Percentiles rank a stretch among this genome's conserved stretches.
Evolutionary conservation across 1,140 invertebrate species (phyloP).

Genomic region (Diachasma alloeum): DNA sequence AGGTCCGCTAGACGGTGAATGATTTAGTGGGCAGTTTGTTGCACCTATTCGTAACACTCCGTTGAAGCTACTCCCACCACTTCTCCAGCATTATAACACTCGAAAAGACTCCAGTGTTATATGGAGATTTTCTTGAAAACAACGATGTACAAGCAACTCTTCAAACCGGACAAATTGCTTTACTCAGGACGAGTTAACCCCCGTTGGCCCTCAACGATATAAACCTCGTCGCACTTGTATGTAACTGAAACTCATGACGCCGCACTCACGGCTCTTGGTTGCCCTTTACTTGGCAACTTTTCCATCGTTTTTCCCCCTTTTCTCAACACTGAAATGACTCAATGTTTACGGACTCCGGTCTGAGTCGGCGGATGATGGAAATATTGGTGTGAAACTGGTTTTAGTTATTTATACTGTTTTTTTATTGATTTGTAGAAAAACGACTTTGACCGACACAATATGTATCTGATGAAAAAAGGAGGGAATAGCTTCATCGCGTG

Average conservation of each 20-base stretch:
- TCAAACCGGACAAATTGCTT: constrained; percentile 29
- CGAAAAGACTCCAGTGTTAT: constrained; percentile 21
- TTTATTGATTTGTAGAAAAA: constrained; percentile 9
- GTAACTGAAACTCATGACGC: background rate
- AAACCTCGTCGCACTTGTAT: background rate
- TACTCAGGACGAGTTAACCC: constrained; percentile 23
- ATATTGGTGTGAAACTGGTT: background rate
- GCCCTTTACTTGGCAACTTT: constrained; percentile 8
- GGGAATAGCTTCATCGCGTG: constrained; percentile 38
- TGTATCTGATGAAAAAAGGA: constrained; percentile 26
- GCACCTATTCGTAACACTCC: constrained; percentile 47
- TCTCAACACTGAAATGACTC: background rate
- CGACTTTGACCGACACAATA: constrained; percentile 31
- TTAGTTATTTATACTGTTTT: background rate
- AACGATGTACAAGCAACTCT: background rate
- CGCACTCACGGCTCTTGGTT: background rate
- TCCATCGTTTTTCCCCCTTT: background rate
- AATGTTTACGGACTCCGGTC: background rate
- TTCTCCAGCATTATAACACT: constrained; percentile 38
- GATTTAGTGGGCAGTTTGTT: constrained; percentile 58
- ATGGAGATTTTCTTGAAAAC: constrained; percentile 30
- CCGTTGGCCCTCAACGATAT: constrained; percentile 2
- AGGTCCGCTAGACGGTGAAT: constrained; percentile 48
- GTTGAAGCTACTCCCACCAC: constrained; percentile 20
- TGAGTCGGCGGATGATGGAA: background rate